phyloP scores from a whole-genome alignment of 2,888 invertebrate genomes.

The Diabrotica balteata region DNA sequence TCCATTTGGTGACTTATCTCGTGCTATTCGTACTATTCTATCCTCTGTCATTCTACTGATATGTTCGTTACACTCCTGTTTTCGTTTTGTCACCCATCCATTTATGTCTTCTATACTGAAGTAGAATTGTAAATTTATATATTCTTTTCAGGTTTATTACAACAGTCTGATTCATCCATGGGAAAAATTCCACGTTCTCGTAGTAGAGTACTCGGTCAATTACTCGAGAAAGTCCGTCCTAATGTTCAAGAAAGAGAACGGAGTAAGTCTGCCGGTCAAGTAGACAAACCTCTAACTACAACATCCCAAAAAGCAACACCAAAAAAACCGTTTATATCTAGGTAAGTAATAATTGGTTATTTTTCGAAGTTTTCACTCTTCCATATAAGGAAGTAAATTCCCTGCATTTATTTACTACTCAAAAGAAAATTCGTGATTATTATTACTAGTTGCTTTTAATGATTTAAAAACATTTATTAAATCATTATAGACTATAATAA shows the following conservation, averaged over 20 bases:
- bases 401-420: too few species aligned
- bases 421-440: too few species aligned
- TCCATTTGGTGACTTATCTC: too few species aligned
- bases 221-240: constrained; percentile 65
- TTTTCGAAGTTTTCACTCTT: neutral
- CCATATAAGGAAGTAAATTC: too few species aligned
- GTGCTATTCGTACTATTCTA: too few species aligned
- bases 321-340: constrained; percentile 43
- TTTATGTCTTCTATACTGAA: too few species aligned
- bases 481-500: too few species aligned
- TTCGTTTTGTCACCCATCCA: too few species aligned
- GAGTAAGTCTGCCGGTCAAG: constrained; percentile 56
- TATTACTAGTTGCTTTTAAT: too few species aligned
- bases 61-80: too few species aligned
- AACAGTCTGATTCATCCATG: constrained; percentile 52
- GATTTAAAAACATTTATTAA: too few species aligned
- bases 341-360: constrained; percentile 18
- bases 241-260: constrained; percentile 56
- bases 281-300: constrained; percentile 49
- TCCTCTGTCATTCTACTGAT: too few species aligned
- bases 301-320: constrained; percentile 41
- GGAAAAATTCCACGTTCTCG: constrained; percentile 59
- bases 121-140: neutral
- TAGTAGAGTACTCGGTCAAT: constrained; percentile 63
- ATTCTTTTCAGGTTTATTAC: constrained; percentile 47